Conservation (phyloP, 2,113 vertebrate species). For the Misgurnus mizolepis region DNA sequence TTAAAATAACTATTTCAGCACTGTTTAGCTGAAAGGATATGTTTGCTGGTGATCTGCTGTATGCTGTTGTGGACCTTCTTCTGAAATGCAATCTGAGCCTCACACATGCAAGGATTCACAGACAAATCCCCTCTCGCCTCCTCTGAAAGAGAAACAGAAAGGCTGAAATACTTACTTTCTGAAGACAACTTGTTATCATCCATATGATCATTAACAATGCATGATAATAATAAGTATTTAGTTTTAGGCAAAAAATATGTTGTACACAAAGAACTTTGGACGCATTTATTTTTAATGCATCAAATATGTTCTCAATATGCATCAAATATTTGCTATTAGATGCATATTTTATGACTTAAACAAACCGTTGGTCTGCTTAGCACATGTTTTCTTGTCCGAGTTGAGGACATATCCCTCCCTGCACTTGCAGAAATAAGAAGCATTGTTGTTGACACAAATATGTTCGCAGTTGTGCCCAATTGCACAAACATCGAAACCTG, state of each 20-base stretch:
- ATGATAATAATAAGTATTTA: background rate
- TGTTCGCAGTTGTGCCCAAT: constrained; percentile 79
- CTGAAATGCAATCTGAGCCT: constrained; percentile 86
- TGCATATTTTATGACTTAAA: constrained; percentile 21
- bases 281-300: background rate
- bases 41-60: constrained; percentile 80
- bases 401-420: constrained; percentile 76
- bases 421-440: constrained; percentile 76
- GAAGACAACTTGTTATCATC: background rate
- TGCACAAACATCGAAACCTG: constrained; percentile 76
- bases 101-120: constrained; percentile 85
- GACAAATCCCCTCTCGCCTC: constrained; percentile 73
- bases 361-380: constrained; percentile 66
- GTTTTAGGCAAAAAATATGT: background rate
- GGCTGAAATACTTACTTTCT: background rate
- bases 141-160: constrained; percentile 68
- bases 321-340: background rate
- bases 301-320: constrained; percentile 8
- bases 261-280: background rate
- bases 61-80: constrained; percentile 81
- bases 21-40: constrained; percentile 86
- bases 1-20: background rate
- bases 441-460: constrained; percentile 71
- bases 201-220: background rate
- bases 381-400: constrained; percentile 79